These are phyloP conservation scores for Nestor notabilis DNA, from an alignment of 2,113 vertebrate species.

Conservation along the genomic window DNA sequence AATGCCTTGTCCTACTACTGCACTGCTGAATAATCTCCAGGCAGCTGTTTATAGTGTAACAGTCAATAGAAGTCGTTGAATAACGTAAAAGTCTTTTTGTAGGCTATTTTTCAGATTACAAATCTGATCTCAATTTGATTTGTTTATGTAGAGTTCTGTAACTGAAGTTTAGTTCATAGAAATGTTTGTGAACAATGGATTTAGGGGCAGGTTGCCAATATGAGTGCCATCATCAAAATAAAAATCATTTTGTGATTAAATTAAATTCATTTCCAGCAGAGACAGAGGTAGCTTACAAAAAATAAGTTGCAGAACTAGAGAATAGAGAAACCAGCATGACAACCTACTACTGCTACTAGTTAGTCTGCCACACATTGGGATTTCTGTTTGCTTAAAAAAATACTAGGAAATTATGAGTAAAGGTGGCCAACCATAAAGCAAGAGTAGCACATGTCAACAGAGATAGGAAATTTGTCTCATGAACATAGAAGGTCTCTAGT, in stretches of 20 bases:
- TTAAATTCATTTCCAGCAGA: neutral
- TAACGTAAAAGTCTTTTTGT: neutral
- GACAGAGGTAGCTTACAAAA: neutral
- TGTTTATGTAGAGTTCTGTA: neutral
- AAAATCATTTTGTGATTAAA: constrained; percentile 16
- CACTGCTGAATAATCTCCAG: neutral
- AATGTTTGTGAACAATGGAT: neutral
- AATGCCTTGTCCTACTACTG: neutral
- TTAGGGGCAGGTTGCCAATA: neutral
- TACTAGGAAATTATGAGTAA: neutral
- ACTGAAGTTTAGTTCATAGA: neutral
- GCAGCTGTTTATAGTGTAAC: neutral
- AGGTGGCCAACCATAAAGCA: neutral
- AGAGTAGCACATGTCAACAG: neutral
- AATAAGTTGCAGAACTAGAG: neutral
- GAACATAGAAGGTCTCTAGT: neutral
- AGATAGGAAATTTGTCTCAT: neutral
- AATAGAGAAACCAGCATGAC: neutral
- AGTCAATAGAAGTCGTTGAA: neutral
- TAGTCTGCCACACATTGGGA: neutral
- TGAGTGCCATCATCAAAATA: neutral
- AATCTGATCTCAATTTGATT: neutral
- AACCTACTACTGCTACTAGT: neutral
- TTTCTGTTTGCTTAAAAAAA: neutral
- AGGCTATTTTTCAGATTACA: neutral